phyloP scores from a whole-genome alignment of 2,797 vertebrate species.

The Emydoidea blandingii region DNA sequence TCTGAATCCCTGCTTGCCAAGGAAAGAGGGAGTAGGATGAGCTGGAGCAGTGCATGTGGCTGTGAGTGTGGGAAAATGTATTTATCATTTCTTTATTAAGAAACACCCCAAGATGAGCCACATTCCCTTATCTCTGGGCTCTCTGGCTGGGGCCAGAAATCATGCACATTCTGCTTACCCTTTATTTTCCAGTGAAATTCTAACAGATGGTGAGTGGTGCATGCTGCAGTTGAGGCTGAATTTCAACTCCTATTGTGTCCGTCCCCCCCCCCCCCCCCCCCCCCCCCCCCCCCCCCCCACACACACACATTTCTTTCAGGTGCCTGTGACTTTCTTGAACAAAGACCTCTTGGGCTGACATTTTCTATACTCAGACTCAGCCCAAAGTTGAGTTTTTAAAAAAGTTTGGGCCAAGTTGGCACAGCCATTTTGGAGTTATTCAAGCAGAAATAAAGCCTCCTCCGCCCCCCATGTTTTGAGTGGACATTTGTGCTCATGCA shows the following conservation, averaged over 20 bases:
- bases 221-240: conserved; percentile 36
- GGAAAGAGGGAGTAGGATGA: rapidly evolving
- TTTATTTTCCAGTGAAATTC: conserved; percentile 24
- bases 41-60: rapidly evolving
- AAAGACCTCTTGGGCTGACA: conserved; percentile 66
- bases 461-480: neutral
- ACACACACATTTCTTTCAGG: neutral
- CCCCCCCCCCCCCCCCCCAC: neutral
- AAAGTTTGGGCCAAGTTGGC: conserved; percentile 37
- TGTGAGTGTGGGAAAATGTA: neutral
- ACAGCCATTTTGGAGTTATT: conserved; percentile 23
- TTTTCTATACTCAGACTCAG: conserved; percentile 42
- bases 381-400: conserved; percentile 57
- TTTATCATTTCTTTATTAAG: rapidly evolving
- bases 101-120: conserved; percentile 4
- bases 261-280: too few relatives aligned
- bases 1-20: neutral
- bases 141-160: neutral
- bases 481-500: neutral
- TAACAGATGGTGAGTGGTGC: conserved; percentile 66
- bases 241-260: conserved; percentile 35
- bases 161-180: neutral
- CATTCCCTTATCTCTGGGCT: conserved; percentile 19
- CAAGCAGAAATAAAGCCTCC: conserved; percentile 17
- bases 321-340: conserved; percentile 31